Evolutionary conservation across 2,113 vertebrate species (phyloP).

Genomic region (Strix uralensis): DNA sequence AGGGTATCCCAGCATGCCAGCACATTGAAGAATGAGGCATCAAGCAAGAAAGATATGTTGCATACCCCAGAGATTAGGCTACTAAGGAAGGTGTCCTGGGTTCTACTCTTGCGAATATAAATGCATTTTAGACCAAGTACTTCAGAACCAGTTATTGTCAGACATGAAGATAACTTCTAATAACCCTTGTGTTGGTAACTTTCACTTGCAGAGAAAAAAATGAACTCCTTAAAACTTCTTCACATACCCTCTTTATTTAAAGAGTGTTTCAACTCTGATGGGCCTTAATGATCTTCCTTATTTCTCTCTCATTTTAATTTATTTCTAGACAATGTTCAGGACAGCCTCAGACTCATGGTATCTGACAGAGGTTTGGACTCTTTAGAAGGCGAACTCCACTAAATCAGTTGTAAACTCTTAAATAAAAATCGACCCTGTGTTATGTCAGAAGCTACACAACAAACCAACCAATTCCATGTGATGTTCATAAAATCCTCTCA

Average conservation of each 20-base stretch:
- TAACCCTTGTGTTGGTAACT: neutral
- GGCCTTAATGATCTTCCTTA: neutral
- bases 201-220: neutral
- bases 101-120: neutral
- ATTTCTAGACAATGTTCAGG: neutral
- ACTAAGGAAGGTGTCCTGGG: neutral
- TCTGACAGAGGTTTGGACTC: neutral
- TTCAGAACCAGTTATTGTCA: neutral
- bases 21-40: neutral
- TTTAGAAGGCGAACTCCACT: neutral
- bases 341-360: neutral
- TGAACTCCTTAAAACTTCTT: neutral
- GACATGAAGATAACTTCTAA: neutral
- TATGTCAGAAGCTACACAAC: neutral
- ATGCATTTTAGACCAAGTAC: neutral
- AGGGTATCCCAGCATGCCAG: neutral
- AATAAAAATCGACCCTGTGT: neutral
- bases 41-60: neutral
- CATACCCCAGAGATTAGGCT: neutral
- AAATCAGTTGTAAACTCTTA: neutral
- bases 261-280: neutral
- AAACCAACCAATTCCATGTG: neutral
- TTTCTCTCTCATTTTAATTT: neutral
- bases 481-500: neutral
- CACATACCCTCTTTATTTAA: neutral